These are phyloP conservation scores for Salvelinus fontinalis DNA, from an alignment of 2,113 vertebrate genomes.

Conservation along the genomic window DNA sequence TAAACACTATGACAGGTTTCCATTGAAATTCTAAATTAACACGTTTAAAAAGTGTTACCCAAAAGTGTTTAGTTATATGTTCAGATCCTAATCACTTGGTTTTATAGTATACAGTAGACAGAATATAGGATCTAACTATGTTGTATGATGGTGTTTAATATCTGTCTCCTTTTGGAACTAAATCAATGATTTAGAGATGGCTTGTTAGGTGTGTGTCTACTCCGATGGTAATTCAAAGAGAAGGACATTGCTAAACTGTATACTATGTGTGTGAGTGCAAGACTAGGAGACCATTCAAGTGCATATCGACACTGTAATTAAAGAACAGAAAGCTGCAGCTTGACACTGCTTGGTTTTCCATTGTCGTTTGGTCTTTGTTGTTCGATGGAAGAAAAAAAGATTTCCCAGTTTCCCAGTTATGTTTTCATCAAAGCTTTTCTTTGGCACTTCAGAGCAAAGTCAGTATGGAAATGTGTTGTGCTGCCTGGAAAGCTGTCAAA, in stretches of 20 bases:
- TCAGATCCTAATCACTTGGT: no score
- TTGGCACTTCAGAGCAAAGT: slow-evolving; percentile 76
- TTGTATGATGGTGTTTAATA: slow-evolving; percentile 60
- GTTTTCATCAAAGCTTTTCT: slow-evolving; percentile 79
- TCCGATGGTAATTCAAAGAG: slow-evolving; percentile 59
- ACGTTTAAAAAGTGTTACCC: no score
- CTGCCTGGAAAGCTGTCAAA: slow-evolving; percentile 78
- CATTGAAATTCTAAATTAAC: no score
- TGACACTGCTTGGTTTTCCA: slow-evolving; percentile 71
- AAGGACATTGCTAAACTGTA: slow-evolving; percentile 23
- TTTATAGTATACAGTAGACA: slow-evolving; percentile 49
- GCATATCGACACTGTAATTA: slow-evolving; percentile 68
- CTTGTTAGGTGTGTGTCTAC: slow-evolving; percentile 40
- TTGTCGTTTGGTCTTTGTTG: slow-evolving; percentile 72
- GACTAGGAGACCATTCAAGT: slow-evolving; percentile 57
- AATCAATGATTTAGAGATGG: background rate
- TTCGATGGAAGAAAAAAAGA: slow-evolving; percentile 64
- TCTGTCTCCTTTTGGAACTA: slow-evolving; percentile 57
- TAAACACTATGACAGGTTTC: no score
- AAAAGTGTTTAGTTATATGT: no score
- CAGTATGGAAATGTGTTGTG: slow-evolving; percentile 79
- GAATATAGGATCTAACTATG: slow-evolving; percentile 68
- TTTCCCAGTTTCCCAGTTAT: slow-evolving; percentile 76
- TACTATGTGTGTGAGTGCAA: slow-evolving; percentile 50
- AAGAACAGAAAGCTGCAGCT: slow-evolving; percentile 72